Evolutionary conservation across 2,113 vertebrate genomes (phyloP).

Genomic region (Corynorhinus townsendii): DNA sequence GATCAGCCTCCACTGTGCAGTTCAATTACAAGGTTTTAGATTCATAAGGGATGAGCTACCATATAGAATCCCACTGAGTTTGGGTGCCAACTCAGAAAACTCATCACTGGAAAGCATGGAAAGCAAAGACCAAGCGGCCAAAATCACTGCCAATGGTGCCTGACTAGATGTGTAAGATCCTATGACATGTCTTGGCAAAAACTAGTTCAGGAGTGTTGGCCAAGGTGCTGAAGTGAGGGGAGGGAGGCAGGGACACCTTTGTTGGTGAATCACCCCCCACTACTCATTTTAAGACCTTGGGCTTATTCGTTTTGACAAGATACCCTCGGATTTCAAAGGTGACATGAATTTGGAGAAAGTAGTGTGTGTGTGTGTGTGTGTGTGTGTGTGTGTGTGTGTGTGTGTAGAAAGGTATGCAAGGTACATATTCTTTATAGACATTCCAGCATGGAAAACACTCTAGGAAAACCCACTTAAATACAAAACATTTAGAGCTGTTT

Average conservation of each 20-base stretch:
- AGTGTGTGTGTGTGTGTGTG: too few species aligned
- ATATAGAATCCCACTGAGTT: not conserved
- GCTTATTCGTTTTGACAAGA: slow-evolving; percentile 46
- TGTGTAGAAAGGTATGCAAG: not conserved
- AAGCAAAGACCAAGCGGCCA: slow-evolving; percentile 25
- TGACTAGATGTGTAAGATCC: slow-evolving; percentile 8
- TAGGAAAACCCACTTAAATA: not conserved
- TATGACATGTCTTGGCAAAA: slow-evolving; percentile 61
- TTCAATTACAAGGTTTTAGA: not conserved
- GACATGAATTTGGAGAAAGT: not conserved
- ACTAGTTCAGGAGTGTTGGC: slow-evolving; percentile 53
- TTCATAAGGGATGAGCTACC: not conserved
- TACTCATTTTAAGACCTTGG: not conserved
- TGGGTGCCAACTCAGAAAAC: not conserved
- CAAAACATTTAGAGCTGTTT: not conserved
- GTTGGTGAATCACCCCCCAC: not conserved
- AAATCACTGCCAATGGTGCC: slow-evolving; percentile 42
- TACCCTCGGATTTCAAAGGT: not conserved
- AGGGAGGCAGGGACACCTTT: not conserved
- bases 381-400: not conserved
- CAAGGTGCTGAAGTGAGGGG: slow-evolving; percentile 65
- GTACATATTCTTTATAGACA: not conserved
- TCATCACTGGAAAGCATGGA: not conserved
- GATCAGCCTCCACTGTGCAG: not conserved
- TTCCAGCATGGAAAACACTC: not conserved